These are phyloP conservation scores for Troglohyphantes excavatus DNA, from an alignment of 2,888 invertebrate genomes.

Conservation along the genomic window DNA sequence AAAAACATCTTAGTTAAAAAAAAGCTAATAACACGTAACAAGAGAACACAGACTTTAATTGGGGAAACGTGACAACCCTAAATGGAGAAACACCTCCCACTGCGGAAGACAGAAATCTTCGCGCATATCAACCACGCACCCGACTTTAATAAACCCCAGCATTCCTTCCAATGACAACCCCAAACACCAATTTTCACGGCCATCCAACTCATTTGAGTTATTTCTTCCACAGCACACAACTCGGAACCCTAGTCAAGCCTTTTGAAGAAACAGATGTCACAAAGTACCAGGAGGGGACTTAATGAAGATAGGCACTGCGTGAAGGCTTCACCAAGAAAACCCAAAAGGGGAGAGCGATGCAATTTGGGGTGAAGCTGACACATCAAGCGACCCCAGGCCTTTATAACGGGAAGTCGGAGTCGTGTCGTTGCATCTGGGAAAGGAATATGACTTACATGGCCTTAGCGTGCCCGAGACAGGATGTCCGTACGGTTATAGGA, in stretches of 20 bases:
- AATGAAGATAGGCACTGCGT: conserved; percentile 67
- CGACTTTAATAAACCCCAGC: not conserved
- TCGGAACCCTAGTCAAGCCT: not conserved
- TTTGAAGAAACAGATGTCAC: conserved; percentile 31
- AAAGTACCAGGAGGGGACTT: conserved; percentile 14
- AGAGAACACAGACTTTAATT: no score
- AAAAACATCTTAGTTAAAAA: no score
- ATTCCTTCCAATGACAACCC: conserved; percentile 6
- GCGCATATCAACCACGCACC: conserved; percentile 1
- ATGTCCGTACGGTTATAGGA: conserved; percentile 61
- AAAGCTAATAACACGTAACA: no score
- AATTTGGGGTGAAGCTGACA: conserved; percentile 42
- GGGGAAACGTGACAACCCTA: not conserved
- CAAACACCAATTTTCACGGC: conserved; percentile 8
- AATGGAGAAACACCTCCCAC: not conserved
- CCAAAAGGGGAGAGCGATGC: conserved; percentile 32
- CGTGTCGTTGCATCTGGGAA: conserved; percentile 60
- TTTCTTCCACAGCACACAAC: not conserved
- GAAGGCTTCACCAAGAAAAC: conserved; percentile 44
- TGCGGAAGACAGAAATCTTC: conserved; percentile 14
- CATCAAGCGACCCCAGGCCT: conserved; percentile 24
- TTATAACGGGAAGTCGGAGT: not conserved
- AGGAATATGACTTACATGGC: conserved; percentile 29
- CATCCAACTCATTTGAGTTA: conserved; percentile 13
- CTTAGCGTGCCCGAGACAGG: conserved; percentile 66